Base-by-base conservation (phyloP, 2,797 vertebrate genomes). In the Micromesistius poutassou region DNA sequence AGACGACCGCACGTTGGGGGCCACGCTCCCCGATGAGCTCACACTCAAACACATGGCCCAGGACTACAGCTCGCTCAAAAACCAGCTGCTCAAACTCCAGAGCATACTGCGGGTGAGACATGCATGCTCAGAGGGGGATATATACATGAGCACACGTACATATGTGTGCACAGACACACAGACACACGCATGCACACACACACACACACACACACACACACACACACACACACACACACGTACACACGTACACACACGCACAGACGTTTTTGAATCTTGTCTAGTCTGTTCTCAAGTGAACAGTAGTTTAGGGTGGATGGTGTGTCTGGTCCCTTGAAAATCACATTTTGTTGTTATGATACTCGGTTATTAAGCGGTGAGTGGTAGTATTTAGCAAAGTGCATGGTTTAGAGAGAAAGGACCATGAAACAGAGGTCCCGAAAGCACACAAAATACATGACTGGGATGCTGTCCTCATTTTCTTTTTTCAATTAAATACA, bases 31-130 rank as follows among this genome's bases (percentile, higher is more conserved):
- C 82, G 96, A 99, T 77, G 95, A 96, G 84, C 93, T 97, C 89
- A 94, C 95, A 0, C 94, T 99, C 4, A 85, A 94, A 68, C 96
- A 98, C 91, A 97, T 98, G 96, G 94, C 95, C 46, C 96, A 98
- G 86, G 97, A 98, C 82, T 99, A 97, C 88, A 96, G 95, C 30
- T 94, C 95, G 0, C 95, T 99, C 12, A 98, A 96, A 91, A 96
- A 95, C 0, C 97, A 99, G 90, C 92, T 99, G 76, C 84, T 98
- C 77, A 94, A 94, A 81, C 94, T 99, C 78, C 96, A 96, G 87
- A 93, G 92, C 14, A 89, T 99, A 40, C 88, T 99, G 68, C 95
- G 97, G 95, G 97, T 98, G 68, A 0, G 83, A 79, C 2, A 74
- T 30, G 74, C 25, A 25, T 74, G 72, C 76, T 9, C 22, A 74